Base-by-base conservation (phyloP, 2,797 vertebrate species). In the Schizothorax lantsangensis region DNA sequence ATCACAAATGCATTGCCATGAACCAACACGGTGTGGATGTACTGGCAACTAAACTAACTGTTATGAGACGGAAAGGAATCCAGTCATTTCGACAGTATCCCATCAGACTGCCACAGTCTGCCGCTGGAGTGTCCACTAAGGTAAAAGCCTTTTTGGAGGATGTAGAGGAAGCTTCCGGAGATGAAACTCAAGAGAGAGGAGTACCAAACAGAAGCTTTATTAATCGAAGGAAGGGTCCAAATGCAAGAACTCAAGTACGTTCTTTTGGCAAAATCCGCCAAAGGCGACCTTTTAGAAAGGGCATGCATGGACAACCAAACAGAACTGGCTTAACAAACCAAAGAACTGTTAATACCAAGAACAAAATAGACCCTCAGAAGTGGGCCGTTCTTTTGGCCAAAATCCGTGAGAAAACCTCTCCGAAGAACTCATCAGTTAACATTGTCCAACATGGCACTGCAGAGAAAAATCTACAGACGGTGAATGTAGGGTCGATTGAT, bases 341-440 rank as follows among this genome's bases (percentile, higher is more conserved):
- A 79, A 94, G 95, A 5, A 96, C 96, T 91, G 80, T 96, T 15
- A 94, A 95, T 72, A 69, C 95, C 40, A 97, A 94, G 91, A 97
- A 97, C 79, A 96, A 96, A 89, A 97, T 99, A 88, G 96, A 97
- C 89, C 98, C 98, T 0, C 92, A 96, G 86, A 97, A 95, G 52
- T 99, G 98, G 98, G 98, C 97, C 1, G 95, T 96, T 52, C 95
- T 99, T 91, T 93, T 99, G 88, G 97, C 97, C 88, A 96, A 97
- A 81, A 98, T 99, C 11, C 97, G 97, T 52, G 96, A 97, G 62
- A 98, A 93, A 92, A 96, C 94, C 23, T 30, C 90, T 87, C 79
- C 86, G 0, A 94, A 90, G 79, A 92, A 89, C 54, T 92, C 93
- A 57, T 52, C 89, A 36, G 4, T 77, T 23, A 30, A 86, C 11